Evolutionary conservation across 2,888 invertebrate genomes (phyloP), one percentile per base, ranked within the genome.

Genomic region (Cryptocheilus praepositus): DNA sequence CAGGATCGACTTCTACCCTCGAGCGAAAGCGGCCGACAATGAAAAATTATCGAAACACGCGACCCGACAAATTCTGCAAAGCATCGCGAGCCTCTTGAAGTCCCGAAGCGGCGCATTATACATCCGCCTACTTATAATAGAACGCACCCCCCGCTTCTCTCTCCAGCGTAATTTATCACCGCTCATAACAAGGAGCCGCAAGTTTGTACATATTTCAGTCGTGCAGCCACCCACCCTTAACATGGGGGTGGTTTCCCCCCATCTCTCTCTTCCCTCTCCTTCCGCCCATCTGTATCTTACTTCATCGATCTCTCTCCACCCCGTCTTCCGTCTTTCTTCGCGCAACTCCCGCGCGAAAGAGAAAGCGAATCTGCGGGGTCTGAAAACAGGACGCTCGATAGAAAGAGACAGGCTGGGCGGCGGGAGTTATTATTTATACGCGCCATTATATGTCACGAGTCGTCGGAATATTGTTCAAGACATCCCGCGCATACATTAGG

Each of bases 401-500:
- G 57, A 56, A 61, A 46, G 53, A 43, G 55, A 62, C 28, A 51
- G 28, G 52, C 36, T 28, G 45, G 52, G 25, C 13, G 18, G 45
- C 56, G 57, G 61, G 79, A 74, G 79, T 79, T 84, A 84, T 86
- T 86, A 86, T 86, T 86, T 86, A 86, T 86, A 82, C 81, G 76
- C 69, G 77, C 82, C 77, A 86, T 86, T 86, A 86, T 86, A 81
- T 82, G 83, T 84, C 81, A 80, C 76, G 80, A 82, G 78, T 83
- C 81, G 79, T 77, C 77, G 81, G 83, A 86, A 86, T 86, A 86
- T 86, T 86, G 86, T 85, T 86, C 86, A 82, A 86, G 86, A 82
- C 83, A 82, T 84, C 81, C 76, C 71, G 83, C 84, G 86, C 86
- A 85, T 86, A 86, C 81, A 44, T 57, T 51, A 45, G 13, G 28